Conservation (phyloP, 2,888 invertebrate species). For the Agrilus mali region DNA sequence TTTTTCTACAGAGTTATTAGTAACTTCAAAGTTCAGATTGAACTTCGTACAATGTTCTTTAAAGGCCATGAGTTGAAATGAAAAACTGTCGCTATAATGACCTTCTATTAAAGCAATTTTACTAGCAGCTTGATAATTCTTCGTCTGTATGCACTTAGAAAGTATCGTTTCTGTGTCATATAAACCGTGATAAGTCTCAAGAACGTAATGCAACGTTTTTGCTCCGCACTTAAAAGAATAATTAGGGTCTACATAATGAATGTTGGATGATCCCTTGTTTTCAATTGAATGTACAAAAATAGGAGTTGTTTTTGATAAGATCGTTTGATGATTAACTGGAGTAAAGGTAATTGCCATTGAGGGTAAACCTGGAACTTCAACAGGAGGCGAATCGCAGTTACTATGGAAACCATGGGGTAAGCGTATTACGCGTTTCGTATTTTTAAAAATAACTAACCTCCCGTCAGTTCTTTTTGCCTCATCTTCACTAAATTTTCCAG, state of each 20-base stretch:
- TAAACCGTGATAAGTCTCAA: conserved; percentile 30
- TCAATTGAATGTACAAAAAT: conserved; percentile 16
- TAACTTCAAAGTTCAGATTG: conserved; percentile 3
- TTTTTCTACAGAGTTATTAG: too few species aligned
- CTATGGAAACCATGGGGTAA: conserved; percentile 38
- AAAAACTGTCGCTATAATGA: conserved; percentile 32
- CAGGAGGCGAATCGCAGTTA: conserved; percentile 25
- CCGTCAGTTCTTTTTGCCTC: conserved; percentile 44
- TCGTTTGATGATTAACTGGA: conserved; percentile 23
- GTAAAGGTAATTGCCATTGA: conserved; percentile 31
- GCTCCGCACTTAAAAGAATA: conserved; percentile 22
- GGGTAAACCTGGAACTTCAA: conserved; percentile 33
- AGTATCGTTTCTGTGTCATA: conserved; percentile 31
- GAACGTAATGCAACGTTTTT: conserved; percentile 30
- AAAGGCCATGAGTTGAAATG: conserved; percentile 30
- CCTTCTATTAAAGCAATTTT: conserved; percentile 31
- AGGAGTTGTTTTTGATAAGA: conserved; percentile 22
- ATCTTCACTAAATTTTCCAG: conserved; percentile 42
- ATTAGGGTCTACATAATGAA: conserved; percentile 17
- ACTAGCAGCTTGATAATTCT: conserved; percentile 32
- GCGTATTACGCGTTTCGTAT: conserved; percentile 59
- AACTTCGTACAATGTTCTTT: conserved; percentile 25
- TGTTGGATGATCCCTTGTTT: conserved; percentile 9
- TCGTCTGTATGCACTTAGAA: conserved; percentile 26
- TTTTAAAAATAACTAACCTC: conserved; percentile 53